phyloP scores from a whole-genome alignment of 2,797 vertebrate genomes.

The Coregonus ussuriensis region DNA sequence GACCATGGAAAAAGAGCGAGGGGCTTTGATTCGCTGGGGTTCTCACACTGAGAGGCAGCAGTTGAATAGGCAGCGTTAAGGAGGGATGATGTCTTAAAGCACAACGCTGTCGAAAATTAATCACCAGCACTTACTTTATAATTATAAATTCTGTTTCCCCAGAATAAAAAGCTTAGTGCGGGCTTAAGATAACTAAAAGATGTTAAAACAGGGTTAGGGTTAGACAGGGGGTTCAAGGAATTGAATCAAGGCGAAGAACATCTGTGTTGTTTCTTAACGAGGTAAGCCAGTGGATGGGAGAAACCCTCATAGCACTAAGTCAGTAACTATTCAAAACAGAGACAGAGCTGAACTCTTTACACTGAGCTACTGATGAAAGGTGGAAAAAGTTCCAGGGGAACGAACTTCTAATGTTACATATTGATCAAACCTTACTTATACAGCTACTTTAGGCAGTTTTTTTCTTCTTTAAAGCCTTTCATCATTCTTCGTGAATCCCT shows the following conservation, averaged over 20 bases:
- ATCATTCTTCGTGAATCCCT: constrained; percentile 45
- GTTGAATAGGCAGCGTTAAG: not conserved
- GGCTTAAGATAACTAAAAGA: constrained; percentile 71
- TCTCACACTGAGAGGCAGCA: constrained; percentile 56
- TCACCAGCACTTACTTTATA: constrained; percentile 67
- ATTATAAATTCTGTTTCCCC: constrained; percentile 66
- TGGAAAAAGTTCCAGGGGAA: constrained; percentile 39
- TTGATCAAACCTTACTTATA: constrained; percentile 67
- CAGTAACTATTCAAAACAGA: constrained; percentile 33
- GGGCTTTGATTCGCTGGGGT: constrained; percentile 61
- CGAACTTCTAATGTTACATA: constrained; percentile 61
- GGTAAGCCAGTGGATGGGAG: constrained; percentile 40
- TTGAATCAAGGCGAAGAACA: constrained; percentile 27
- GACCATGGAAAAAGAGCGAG: not conserved
- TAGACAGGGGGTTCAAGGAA: constrained; percentile 45
- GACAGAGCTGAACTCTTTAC: constrained; percentile 35
- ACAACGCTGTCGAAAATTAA: constrained; percentile 68
- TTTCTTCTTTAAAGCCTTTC: constrained; percentile 57
- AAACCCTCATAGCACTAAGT: constrained; percentile 24
- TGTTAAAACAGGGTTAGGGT: constrained; percentile 47
- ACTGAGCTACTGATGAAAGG: constrained; percentile 45
- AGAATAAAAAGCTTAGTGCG: constrained; percentile 60
- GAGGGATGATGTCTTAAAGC: constrained; percentile 41
- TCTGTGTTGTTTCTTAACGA: constrained; percentile 60
- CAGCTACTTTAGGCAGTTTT: constrained; percentile 49